Conservation (phyloP, 2,797 vertebrate genomes). For the Lacerta viridis region DNA sequence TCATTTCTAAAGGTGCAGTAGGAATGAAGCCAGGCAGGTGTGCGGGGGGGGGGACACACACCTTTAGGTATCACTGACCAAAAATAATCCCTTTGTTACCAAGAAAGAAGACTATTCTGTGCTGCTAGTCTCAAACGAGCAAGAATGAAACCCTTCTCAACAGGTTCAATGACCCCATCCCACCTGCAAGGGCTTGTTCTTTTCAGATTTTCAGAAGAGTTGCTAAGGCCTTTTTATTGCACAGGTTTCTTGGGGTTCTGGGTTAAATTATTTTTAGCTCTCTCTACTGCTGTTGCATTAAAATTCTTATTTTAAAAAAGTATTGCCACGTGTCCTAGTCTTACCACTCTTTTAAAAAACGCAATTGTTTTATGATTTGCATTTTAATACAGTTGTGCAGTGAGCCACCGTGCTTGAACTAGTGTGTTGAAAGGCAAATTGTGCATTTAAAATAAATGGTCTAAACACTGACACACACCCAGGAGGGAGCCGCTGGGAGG, state of each 20-base stretch:
- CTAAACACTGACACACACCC: too few relatives aligned
- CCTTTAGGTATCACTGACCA: not conserved
- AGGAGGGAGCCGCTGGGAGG: too few relatives aligned
- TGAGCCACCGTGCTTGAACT: not conserved
- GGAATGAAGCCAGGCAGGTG: too few relatives aligned
- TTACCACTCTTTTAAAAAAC: not conserved
- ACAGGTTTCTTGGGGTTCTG: too few relatives aligned
- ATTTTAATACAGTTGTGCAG: not conserved
- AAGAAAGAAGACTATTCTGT: not conserved
- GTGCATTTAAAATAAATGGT: not conserved
- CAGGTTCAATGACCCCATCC: not conserved
- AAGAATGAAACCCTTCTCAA: not conserved
- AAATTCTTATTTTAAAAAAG: not conserved
- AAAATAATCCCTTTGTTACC: not conserved
- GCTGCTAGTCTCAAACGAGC: not conserved
- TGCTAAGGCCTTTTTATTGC: not conserved
- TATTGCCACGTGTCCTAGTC: not conserved
- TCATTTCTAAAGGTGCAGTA: not conserved
- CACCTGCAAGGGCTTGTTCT: not conserved
- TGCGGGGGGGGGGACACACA: too few relatives aligned
- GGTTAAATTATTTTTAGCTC: not conserved
- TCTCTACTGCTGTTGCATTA: not conserved
- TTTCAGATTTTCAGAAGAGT: not conserved
- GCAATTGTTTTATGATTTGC: not conserved
- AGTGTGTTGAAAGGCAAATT: not conserved